Evolutionary conservation across 2,888 invertebrate genomes (phyloP).

Genomic region (Chromoteleia sp.): DNA sequence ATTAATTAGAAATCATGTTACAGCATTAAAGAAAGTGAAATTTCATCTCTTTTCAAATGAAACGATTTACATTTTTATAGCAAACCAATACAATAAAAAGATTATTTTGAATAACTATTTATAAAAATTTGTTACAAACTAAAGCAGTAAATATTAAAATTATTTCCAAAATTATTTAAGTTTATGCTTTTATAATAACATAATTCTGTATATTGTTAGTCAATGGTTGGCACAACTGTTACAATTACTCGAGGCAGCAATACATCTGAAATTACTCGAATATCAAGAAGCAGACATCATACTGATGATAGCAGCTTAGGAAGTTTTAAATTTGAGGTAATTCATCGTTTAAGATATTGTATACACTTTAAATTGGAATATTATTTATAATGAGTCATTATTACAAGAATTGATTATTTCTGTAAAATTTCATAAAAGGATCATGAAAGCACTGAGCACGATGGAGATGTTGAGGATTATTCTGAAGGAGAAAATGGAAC

Average conservation of each 20-base stretch:
- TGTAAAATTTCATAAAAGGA: no score
- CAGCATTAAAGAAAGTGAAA: conserved; percentile 5
- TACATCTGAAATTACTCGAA: conserved; percentile 80
- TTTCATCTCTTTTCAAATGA: neutral
- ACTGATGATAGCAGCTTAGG: conserved; percentile 90
- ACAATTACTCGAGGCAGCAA: conserved; percentile 83
- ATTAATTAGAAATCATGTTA: no score
- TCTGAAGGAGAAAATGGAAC: conserved; percentile 89
- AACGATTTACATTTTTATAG: conserved; percentile 1
- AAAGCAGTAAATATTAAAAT: no score
- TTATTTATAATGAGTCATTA: no score
- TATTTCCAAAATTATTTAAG: neutral
- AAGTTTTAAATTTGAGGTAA: conserved; percentile 89
- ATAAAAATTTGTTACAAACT: no score
- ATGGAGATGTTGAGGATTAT: conserved; percentile 94
- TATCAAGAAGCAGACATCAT: conserved; percentile 87
- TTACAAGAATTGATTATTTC: no score
- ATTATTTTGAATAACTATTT: neutral
- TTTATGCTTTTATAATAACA: neutral
- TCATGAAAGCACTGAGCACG: conserved; percentile 91
- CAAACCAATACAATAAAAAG: neutral
- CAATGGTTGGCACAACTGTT: conserved; percentile 83
- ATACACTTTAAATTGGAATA: neutral
- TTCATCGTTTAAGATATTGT: conserved; percentile 50
- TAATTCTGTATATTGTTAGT: conserved; percentile 50